Evolutionary conservation across 2,888 invertebrate species (phyloP), one percentile per base, ranked within the genome.

Genomic region (Ommatoiulus sabulosus): DNA sequence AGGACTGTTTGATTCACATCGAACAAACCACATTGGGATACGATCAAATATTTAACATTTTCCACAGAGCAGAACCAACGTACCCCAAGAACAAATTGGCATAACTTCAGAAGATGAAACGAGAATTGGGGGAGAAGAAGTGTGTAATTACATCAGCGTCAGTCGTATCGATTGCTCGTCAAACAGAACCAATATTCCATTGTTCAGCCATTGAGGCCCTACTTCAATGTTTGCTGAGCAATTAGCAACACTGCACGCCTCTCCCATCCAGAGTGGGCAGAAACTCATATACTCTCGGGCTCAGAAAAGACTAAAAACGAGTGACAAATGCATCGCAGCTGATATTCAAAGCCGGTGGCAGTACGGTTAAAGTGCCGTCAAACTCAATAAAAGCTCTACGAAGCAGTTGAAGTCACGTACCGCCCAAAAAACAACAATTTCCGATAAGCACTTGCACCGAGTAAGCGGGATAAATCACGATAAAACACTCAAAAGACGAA

Each of bases 321-420:
- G 63, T 63, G 63, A 63, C 63, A 63, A 63, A 63, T 63, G n/a
- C 63, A 63, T 63, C 15, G 20, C 63, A 63, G 63, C 63, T 63
- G 63, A 63, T 63, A 63, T 63, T 8, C 20, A 63, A 63, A 4
- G 63, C 63, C 63, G 8, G 63, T 63, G n/a, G 20, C n/a, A 63
- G 20, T 20, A 63, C 20, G n/a, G 63, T 63, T 63, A 20, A 63
- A 63, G 63, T 63, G 63, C 63, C 20, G 63, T 63, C 63, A 63
- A 63, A 20, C 63, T 20, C 63, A 63, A 63, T 63, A 63, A 63
- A n/a, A 63, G 63, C 63, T 20, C 63, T 20, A 20, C n/a, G 20
- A 63, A 63, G 6, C n/a, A n/a, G 63, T 63, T 63, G 63, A n/a
- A 63, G 63, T 63, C 63, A 63, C 63, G 63, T 63, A 20, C 20